These are phyloP conservation scores for Miichthys miiuy DNA, from an alignment of 2,797 vertebrate genomes.

Conservation along the genomic window DNA sequence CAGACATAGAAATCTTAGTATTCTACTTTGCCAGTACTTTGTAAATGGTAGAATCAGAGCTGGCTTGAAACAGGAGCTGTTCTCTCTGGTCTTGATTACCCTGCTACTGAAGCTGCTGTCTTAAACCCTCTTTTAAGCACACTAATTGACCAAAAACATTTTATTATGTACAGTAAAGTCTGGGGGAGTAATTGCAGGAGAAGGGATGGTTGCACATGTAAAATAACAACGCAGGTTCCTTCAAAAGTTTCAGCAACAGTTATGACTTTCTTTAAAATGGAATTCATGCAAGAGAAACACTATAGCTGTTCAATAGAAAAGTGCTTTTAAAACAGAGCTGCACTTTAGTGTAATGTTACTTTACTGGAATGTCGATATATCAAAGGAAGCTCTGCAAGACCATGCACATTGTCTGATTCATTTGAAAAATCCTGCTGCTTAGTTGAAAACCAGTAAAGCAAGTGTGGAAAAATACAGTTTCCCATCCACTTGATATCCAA, in stretches of 20 bases:
- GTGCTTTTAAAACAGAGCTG: not conserved
- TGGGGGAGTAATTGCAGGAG: conserved; percentile 24
- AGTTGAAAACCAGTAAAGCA: not conserved
- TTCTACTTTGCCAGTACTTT: conserved; percentile 71
- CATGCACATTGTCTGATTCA: not conserved
- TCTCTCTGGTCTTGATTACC: conserved; percentile 61
- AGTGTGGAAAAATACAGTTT: conserved; percentile 29
- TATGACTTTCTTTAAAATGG: conserved; percentile 7
- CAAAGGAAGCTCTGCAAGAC: not conserved
- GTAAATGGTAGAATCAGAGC: conserved; percentile 60
- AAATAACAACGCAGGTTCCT: not conserved
- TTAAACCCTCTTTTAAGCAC: conserved; percentile 48
- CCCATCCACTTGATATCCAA: conserved; percentile 26
- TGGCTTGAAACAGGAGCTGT: conserved; percentile 61
- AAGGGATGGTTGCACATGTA: conserved; percentile 9
- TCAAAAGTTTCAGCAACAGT: not conserved
- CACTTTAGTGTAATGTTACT: not conserved
- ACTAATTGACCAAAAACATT: conserved; percentile 57
- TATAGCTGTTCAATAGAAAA: not conserved
- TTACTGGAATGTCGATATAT: not conserved
- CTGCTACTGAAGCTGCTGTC: conserved; percentile 50
- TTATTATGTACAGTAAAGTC: conserved; percentile 40
- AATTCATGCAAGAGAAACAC: conserved; percentile 1
- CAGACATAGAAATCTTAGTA: conserved; percentile 65
- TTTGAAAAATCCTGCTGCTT: not conserved